These are phyloP conservation scores for Suillia variegata DNA, from an alignment of 2,888 invertebrate genomes.

Conservation along the genomic window DNA sequence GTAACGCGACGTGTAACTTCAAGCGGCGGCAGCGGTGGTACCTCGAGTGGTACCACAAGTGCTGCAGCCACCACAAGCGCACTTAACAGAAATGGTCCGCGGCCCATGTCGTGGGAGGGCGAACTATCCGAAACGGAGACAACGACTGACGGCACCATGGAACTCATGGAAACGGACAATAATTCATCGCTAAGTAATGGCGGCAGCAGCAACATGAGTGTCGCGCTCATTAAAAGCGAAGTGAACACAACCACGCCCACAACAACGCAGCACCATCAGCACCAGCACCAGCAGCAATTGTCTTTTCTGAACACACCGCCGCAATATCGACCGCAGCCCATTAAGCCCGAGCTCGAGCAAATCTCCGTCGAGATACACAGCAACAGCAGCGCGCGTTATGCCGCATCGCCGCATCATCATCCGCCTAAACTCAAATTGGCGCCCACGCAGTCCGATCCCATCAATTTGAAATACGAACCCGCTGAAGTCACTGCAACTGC, in stretches of 20 bases:
- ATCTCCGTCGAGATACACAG: conserved; percentile 46
- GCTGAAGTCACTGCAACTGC: conserved; percentile 30
- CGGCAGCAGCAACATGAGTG: conserved; percentile 24
- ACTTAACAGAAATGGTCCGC: conserved; percentile 62
- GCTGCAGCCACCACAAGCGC: neutral
- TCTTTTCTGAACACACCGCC: too few relatives aligned
- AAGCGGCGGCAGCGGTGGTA: neutral
- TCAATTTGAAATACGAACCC: conserved; percentile 59
- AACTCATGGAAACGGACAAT: conserved; percentile 61
- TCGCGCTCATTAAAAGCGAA: conserved; percentile 50
- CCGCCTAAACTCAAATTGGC: conserved; percentile 46
- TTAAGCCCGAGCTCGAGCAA: conserved; percentile 51
- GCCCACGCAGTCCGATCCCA: conserved; percentile 58
- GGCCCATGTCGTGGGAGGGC: conserved; percentile 96
- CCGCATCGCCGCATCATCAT: conserved; percentile 9
- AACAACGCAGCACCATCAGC: conserved; percentile 8
- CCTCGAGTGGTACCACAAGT: neutral
- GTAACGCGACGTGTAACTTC: conserved; percentile 63
- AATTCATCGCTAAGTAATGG: conserved; percentile 42
- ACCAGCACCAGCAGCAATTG: conserved; percentile 3
- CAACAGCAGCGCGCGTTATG: conserved; percentile 1
- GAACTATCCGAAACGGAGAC: conserved; percentile 85
- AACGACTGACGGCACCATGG: conserved; percentile 62
- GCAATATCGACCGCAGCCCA: conserved; percentile 16
- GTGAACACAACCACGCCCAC: conserved; percentile 34